These are phyloP conservation scores for Pelochelys cantorii DNA, from an alignment of 2,797 vertebrate species.

Conservation along the genomic window DNA sequence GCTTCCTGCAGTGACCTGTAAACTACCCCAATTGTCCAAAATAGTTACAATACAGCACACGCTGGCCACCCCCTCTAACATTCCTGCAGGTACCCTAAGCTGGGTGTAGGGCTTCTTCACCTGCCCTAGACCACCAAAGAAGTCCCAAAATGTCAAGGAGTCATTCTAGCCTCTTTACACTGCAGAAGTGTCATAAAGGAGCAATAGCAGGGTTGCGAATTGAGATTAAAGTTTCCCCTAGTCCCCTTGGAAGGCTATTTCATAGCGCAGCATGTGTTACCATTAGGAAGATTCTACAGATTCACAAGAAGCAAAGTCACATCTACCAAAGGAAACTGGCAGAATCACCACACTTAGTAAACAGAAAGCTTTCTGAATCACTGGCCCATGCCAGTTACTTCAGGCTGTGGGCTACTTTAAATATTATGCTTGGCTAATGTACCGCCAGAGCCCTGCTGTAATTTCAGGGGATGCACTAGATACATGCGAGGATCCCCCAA, in stretches of 20 bases:
- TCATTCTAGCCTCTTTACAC: background rate
- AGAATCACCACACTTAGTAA: background rate
- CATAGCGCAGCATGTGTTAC: background rate
- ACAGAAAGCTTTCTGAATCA: background rate
- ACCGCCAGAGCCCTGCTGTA: background rate
- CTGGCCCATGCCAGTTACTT: background rate
- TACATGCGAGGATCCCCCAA: rapidly evolving
- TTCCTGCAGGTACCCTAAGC: background rate
- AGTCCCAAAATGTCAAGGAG: background rate
- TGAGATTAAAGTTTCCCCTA: background rate
- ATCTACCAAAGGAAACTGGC: background rate
- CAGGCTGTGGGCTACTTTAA: rapidly evolving
- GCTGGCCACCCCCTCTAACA: background rate
- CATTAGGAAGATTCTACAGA: slow-evolving; percentile 20
- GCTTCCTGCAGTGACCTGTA: background rate
- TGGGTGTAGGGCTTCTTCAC: background rate
- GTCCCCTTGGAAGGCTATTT: background rate
- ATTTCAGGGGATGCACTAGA: background rate
- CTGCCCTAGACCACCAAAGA: background rate
- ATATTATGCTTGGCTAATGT: background rate
- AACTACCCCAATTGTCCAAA: background rate
- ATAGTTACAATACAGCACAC: background rate
- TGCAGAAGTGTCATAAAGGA: background rate
- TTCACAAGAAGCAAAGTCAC: slow-evolving; percentile 6
- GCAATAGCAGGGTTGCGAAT: rapidly evolving